phyloP scores from a whole-genome alignment of 2,113 vertebrate genomes.

The Nettapus auritus region DNA sequence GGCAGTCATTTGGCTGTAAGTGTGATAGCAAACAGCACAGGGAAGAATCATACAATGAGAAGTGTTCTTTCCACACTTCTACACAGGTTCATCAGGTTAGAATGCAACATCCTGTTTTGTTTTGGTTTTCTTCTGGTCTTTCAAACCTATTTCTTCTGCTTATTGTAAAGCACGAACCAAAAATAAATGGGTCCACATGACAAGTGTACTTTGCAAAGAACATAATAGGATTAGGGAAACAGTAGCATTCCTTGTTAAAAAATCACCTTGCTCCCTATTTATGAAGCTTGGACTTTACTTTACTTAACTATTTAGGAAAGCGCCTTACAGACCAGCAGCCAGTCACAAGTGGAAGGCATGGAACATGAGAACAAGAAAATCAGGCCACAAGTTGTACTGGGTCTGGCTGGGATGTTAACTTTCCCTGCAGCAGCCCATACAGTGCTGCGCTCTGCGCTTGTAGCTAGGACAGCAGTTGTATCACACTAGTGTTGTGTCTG shows the following conservation, averaged over 20 bases:
- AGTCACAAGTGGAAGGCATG: neutral
- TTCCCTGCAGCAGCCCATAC: too few relatives aligned
- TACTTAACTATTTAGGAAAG: neutral
- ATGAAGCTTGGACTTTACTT: neutral
- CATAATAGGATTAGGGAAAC: slow-evolving; percentile 43
- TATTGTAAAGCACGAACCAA: neutral
- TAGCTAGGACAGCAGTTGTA: too few relatives aligned
- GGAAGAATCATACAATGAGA: neutral
- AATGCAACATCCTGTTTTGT: neutral
- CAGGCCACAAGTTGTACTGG: neutral
- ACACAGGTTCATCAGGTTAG: neutral
- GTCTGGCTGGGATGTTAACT: too few relatives aligned
- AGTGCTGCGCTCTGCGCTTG: too few relatives aligned
- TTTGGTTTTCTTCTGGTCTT: neutral
- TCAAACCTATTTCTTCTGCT: neutral
- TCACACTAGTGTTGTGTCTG: too few relatives aligned
- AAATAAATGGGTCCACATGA: neutral
- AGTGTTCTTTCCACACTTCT: neutral
- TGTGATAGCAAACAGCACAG: neutral
- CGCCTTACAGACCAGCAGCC: neutral
- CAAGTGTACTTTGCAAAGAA: neutral
- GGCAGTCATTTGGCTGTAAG: neutral
- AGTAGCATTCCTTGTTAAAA: slow-evolving; percentile 22
- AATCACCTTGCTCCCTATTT: neutral
- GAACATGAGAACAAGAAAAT: neutral